Percentiles rank a stretch among this genome's conserved stretches.
Evolutionary conservation across 2,888 invertebrate species (phyloP).

Genomic region (Drosophila siamana): DNA sequence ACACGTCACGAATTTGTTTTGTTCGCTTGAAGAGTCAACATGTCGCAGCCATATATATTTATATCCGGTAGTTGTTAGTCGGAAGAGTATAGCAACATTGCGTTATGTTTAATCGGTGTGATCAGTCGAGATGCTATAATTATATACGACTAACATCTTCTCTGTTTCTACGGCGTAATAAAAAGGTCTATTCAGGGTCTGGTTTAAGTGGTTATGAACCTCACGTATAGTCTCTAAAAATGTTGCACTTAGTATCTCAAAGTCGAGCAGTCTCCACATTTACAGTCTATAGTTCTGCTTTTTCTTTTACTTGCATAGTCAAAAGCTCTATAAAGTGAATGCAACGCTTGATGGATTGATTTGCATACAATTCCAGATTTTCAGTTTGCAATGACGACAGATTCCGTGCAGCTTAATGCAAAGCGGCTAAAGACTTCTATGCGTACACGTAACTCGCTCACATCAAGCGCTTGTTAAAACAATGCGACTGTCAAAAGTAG

Average conservation of each 20-base stretch:
- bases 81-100: no score
- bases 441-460: slow-evolving; percentile 46
- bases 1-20: slow-evolving; percentile 41
- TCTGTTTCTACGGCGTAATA: no score
- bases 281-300: no score
- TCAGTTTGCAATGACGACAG: background rate
- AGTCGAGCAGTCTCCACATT: background rate
- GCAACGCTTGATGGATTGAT: background rate
- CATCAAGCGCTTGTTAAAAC: slow-evolving; percentile 49
- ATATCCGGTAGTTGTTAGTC: background rate
- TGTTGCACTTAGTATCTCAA: background rate
- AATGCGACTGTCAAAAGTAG: slow-evolving; percentile 19
- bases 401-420: slow-evolving; percentile 8
- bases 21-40: slow-evolving; percentile 9
- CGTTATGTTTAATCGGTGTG: no score
- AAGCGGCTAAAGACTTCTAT: background rate
- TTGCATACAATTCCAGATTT: slow-evolving; percentile 1
- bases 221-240: no score
- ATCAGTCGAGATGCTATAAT: no score
- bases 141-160: no score
- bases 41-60: background rate
- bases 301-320: slow-evolving; percentile 8
- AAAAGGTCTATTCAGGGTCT: no score
- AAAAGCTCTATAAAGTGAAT: background rate
- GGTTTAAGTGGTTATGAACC: no score